phyloP scores from a whole-genome alignment of 2,888 invertebrate genomes.

The Pogonocherus hispidulus region DNA sequence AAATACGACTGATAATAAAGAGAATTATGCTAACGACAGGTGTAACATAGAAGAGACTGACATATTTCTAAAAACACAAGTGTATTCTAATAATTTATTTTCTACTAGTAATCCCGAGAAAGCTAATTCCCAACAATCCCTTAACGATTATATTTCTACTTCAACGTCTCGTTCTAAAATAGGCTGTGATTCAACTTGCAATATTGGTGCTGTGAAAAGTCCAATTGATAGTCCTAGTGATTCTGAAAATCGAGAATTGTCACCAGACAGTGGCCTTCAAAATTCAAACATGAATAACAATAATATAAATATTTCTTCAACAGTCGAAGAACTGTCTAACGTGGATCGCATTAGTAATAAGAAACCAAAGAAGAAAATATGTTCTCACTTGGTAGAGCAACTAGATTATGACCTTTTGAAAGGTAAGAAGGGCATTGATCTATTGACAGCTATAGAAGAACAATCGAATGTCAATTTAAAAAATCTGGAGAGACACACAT shows the following conservation, averaged over 20 bases:
- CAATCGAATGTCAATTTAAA: slow-evolving; percentile 58
- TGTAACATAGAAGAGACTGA: slow-evolving; percentile 30
- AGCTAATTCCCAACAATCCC: slow-evolving; percentile 21
- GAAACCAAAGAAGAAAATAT: slow-evolving; percentile 53
- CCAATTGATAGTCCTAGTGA: slow-evolving; percentile 46
- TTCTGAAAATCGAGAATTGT: slow-evolving; percentile 48
- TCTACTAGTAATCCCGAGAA: slow-evolving; percentile 27
- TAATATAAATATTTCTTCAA: slow-evolving; percentile 42
- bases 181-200: slow-evolving; percentile 59
- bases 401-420: slow-evolving; percentile 59
- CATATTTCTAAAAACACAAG: slow-evolving; percentile 25
- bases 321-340: slow-evolving; percentile 30
- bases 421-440: slow-evolving; percentile 62
- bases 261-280: slow-evolving; percentile 54
- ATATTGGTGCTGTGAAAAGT: slow-evolving; percentile 54
- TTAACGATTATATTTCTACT: slow-evolving; percentile 32
- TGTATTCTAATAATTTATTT: slow-evolving; percentile 32
- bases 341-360: slow-evolving; percentile 44
- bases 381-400: slow-evolving; percentile 55
- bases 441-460: slow-evolving; percentile 61
- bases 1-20: slow-evolving; percentile 38
- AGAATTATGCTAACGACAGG: slow-evolving; percentile 40
- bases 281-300: slow-evolving; percentile 54
- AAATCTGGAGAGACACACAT: slow-evolving; percentile 51
- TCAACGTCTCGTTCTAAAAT: slow-evolving; percentile 41